Evolutionary conservation across 2,797 vertebrate genomes (phyloP).

Genomic region (Oreochromis grahami): DNA sequence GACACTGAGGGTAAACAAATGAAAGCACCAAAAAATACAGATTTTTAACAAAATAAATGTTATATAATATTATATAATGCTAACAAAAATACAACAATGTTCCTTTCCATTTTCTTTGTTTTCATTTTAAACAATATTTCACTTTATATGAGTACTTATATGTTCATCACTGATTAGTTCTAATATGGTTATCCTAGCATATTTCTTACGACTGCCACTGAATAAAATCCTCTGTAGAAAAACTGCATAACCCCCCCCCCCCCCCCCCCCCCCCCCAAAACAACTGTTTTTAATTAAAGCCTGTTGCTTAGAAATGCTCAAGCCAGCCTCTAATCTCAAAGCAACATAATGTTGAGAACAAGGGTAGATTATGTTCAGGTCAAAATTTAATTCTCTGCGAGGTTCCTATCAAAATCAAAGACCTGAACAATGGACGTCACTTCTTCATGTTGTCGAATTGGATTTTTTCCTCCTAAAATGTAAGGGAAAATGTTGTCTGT

Average conservation of each 20-base stretch:
- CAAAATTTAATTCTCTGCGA: constrained; percentile 55
- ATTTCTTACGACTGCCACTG: constrained; percentile 45
- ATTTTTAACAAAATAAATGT: neutral
- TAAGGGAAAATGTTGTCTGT: neutral
- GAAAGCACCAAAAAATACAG: neutral
- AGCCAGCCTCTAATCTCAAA: constrained; percentile 63
- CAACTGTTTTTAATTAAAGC: constrained; percentile 58
- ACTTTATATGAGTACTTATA: neutral
- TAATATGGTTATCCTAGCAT: constrained; percentile 27
- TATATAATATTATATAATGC: neutral
- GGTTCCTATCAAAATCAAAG: constrained; percentile 54
- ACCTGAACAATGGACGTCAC: neutral
- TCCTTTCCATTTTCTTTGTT: neutral
- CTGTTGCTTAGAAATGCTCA: constrained; percentile 46
- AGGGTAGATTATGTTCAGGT: constrained; percentile 62
- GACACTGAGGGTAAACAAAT: neutral
- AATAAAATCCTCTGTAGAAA: constrained; percentile 56
- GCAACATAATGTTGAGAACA: constrained; percentile 58
- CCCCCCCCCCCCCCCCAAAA: neutral
- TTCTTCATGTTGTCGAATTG: neutral
- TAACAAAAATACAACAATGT: neutral
- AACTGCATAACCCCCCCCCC: neutral
- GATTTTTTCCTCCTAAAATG: neutral
- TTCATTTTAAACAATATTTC: neutral
- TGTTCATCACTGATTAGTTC: constrained; percentile 30